A percentile compares a stretch with the other conserved stretches of the same genome.
phyloP scores from a whole-genome alignment of 1,140 invertebrate genomes.

The Meloidogyne chitwoodi region DNA sequence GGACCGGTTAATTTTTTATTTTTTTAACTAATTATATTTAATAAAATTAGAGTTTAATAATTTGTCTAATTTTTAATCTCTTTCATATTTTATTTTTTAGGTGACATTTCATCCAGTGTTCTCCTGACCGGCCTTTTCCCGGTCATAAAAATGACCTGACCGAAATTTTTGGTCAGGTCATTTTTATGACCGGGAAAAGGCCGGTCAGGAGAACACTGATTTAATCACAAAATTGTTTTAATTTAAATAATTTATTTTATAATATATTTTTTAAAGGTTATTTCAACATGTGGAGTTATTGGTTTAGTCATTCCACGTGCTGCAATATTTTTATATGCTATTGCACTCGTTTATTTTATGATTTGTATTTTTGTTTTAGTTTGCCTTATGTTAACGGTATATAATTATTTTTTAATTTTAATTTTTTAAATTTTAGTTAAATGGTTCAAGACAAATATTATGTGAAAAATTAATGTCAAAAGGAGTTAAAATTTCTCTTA shows the following conservation, averaged over 20 bases:
- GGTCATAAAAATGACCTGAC: too few relatives aligned
- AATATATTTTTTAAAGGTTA: slow-evolving; percentile 34
- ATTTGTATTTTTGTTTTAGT: slow-evolving; percentile 41
- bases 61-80: too few relatives aligned
- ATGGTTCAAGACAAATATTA: slow-evolving; percentile 43
- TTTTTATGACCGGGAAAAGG: too few relatives aligned
- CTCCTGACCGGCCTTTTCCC: too few relatives aligned
- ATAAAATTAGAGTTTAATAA: background rate
- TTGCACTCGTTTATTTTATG: slow-evolving; percentile 55
- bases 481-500: slow-evolving; percentile 24
- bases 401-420: slow-evolving; percentile 14
- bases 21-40: slow-evolving; percentile 2
- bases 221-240: too few relatives aligned
- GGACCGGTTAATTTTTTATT: slow-evolving; percentile 47
- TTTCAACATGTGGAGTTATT: slow-evolving; percentile 48
- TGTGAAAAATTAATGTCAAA: slow-evolving; percentile 35
- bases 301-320: slow-evolving; percentile 55
- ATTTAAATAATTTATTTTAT: background rate
- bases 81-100: too few relatives aligned
- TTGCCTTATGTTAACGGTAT: slow-evolving; percentile 45
- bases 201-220: too few relatives aligned
- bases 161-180: too few relatives aligned
- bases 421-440: slow-evolving; percentile 43
- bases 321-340: slow-evolving; percentile 51
- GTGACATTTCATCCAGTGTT: too few relatives aligned